These are phyloP conservation scores for Esox lucius DNA, from an alignment of 2,797 vertebrate genomes.

Conservation along the genomic window DNA sequence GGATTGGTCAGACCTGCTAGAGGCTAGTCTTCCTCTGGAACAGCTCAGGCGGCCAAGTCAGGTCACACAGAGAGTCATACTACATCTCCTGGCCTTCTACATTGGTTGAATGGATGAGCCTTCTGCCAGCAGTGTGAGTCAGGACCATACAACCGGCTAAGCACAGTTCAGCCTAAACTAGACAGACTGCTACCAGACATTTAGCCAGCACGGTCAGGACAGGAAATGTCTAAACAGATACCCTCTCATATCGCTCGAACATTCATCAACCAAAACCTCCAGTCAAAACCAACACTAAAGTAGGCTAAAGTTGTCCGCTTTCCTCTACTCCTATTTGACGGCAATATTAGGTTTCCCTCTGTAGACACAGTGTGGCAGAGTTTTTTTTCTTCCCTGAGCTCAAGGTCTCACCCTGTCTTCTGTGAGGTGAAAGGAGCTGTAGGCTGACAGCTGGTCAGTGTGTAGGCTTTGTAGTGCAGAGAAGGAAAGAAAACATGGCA, in stretches of 20 bases:
- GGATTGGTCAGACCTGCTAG: conserved; percentile 21
- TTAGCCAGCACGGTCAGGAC: background rate
- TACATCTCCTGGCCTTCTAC: conserved; percentile 28
- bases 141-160: background rate
- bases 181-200: background rate
- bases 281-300: background rate
- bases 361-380: background rate
- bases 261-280: background rate
- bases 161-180: background rate
- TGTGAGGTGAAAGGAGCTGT: background rate
- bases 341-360: background rate
- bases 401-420: background rate
- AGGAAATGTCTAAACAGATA: background rate
- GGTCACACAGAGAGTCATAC: conserved; percentile 45
- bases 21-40: conserved; percentile 30
- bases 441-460: background rate
- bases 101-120: background rate
- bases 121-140: background rate
- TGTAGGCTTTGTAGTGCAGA: background rate
- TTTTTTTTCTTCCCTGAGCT: background rate
- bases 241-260: background rate
- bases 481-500: background rate
- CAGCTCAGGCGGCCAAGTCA: conserved; percentile 32
- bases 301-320: background rate
- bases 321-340: background rate